Percentiles rank a stretch among this genome's conserved stretches.
These are phyloP conservation scores for Amblyopsis rosae DNA, from an alignment of 2,113 vertebrate genomes.

Conservation along the genomic window DNA sequence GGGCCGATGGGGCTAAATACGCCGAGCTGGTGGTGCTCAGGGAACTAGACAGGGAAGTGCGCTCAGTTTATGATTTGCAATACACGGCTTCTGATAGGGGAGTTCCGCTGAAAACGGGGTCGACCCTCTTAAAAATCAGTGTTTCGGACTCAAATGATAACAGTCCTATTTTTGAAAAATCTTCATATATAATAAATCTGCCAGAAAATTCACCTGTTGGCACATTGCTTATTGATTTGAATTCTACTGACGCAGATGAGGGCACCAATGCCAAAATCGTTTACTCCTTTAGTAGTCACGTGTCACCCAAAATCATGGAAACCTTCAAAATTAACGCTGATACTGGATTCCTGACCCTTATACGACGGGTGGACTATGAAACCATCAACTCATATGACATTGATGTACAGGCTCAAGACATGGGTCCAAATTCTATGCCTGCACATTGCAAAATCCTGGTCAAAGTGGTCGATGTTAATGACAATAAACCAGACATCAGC, in stretches of 20 bases:
- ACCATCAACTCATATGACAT: conserved; percentile 88
- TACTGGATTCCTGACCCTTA: conserved; percentile 87
- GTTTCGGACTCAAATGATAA: conserved; percentile 96
- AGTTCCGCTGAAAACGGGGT: conserved; percentile 87
- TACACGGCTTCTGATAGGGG: conserved; percentile 92
- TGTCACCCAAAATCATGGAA: conserved; percentile 89
- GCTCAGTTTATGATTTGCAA: conserved; percentile 88
- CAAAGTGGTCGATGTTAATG: conserved; percentile 92
- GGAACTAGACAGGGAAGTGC: conserved; percentile 89
- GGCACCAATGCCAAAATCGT: conserved; percentile 93
- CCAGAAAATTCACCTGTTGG: conserved; percentile 86
- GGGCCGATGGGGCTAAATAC: conserved; percentile 92
- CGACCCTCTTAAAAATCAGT: conserved; percentile 89
- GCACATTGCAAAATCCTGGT: conserved; percentile 96
- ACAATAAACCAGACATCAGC: conserved; percentile 96
- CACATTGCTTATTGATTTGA: conserved; percentile 89
- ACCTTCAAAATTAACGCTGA: conserved; percentile 93
- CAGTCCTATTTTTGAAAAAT: conserved; percentile 89
- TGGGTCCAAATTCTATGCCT: conserved; percentile 96
- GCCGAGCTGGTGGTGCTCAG: conserved; percentile 90
- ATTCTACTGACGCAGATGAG: conserved; percentile 95
- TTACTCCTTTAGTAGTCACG: conserved; percentile 95
- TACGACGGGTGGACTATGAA: conserved; percentile 92
- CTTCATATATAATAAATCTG: conserved; percentile 87
- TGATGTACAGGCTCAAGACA: conserved; percentile 93